Evolutionary conservation across 2,797 vertebrate genomes (phyloP).

Genomic region (Sebastes wilsoni): DNA sequence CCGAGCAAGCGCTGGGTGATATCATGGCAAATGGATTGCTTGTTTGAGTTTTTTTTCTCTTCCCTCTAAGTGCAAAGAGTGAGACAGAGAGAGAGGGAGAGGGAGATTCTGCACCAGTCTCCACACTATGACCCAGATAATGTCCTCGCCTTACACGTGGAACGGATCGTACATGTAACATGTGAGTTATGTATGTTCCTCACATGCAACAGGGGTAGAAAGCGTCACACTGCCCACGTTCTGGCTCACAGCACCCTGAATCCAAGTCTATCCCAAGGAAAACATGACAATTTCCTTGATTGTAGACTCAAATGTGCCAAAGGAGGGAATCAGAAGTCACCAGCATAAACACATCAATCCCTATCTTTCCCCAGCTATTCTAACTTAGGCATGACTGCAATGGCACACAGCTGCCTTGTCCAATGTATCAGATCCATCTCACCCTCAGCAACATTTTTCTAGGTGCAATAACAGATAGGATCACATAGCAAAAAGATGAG

Average conservation of each 20-base stretch:
- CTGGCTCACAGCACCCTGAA: neutral
- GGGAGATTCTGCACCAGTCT: constrained; percentile 24
- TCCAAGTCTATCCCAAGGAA: neutral
- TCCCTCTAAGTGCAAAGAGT: constrained; percentile 37
- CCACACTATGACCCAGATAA: constrained; percentile 61
- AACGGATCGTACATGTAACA: constrained; percentile 47
- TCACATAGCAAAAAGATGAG: constrained; percentile 51
- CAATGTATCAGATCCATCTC: constrained; percentile 40
- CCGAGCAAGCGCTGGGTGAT: constrained; percentile 43
- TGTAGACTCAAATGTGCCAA: constrained; percentile 1
- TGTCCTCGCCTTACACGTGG: constrained; percentile 17
- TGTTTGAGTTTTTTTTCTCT: constrained; percentile 49
- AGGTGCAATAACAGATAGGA: constrained; percentile 58
- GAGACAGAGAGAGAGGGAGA: neutral
- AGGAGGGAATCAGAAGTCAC: constrained; percentile 26
- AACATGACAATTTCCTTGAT: constrained; percentile 2
- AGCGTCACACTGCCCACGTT: neutral
- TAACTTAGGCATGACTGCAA: constrained; percentile 41
- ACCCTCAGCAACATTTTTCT: constrained; percentile 51
- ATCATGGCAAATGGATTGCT: constrained; percentile 51
- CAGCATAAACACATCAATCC: constrained; percentile 23
- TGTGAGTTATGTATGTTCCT: constrained; percentile 27
- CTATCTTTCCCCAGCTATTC: constrained; percentile 25
- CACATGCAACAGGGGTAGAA: constrained; percentile 20
- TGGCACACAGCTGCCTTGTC: constrained; percentile 59